Evolutionary conservation across 2,888 invertebrate species (phyloP).

Genomic region (Drosophila pegasa): DNA sequence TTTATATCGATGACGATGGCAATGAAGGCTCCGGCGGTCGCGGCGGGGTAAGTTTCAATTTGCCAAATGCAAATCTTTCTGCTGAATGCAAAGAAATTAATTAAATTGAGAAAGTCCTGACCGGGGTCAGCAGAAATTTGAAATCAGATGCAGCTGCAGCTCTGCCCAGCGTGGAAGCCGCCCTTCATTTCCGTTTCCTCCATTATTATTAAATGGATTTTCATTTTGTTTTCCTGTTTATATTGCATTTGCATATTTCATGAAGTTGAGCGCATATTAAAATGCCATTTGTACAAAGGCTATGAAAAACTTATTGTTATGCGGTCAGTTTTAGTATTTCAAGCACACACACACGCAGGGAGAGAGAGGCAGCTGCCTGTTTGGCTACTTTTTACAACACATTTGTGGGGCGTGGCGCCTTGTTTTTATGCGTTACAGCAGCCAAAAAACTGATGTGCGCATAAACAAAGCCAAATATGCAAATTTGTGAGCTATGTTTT

Average conservation of each 20-base stretch:
- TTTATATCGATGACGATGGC: slow-evolving; percentile 91
- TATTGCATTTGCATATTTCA: slow-evolving; percentile 46
- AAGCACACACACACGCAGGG: slow-evolving; percentile 5
- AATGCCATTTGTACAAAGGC: slow-evolving; percentile 33
- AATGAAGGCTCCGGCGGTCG: slow-evolving; percentile 90
- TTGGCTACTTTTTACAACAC: slow-evolving; percentile 27
- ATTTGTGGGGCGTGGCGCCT: slow-evolving; percentile 24
- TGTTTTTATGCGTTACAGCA: slow-evolving; percentile 19
- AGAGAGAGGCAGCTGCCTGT: not conserved
- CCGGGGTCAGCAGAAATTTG: slow-evolving; percentile 23
- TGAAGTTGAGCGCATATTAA: slow-evolving; percentile 42
- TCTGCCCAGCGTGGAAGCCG: not conserved
- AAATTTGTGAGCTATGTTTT: not conserved
- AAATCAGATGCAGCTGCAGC: slow-evolving; percentile 18
- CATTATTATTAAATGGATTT: slow-evolving; percentile 13
- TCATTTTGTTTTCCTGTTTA: slow-evolving; percentile 26
- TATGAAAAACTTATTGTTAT: slow-evolving; percentile 41
- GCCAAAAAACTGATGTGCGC: slow-evolving; percentile 22
- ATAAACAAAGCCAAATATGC: slow-evolving; percentile 7
- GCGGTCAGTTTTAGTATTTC: slow-evolving; percentile 29
- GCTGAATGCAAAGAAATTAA: slow-evolving; percentile 28
- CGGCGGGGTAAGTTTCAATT: slow-evolving; percentile 87
- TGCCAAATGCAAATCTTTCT: slow-evolving; percentile 10
- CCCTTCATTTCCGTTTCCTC: slow-evolving; percentile 18
- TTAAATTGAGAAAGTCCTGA: slow-evolving; percentile 31